phyloP scores from a whole-genome alignment of 2,797 vertebrate genomes.

The Cichlasoma orientale region DNA sequence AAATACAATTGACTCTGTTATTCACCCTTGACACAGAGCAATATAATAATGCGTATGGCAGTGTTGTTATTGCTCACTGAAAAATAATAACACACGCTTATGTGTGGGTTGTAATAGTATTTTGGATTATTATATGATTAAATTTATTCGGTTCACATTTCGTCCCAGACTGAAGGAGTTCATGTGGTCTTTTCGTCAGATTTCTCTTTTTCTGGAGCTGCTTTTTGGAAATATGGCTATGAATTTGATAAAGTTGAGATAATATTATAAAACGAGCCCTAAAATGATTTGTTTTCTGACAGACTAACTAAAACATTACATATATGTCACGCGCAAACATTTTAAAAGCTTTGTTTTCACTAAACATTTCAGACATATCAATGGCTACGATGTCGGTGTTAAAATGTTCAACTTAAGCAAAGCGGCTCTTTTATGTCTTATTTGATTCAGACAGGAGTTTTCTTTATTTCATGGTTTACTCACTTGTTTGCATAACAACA shows the following conservation, averaged over 20 bases:
- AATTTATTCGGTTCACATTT: constrained; percentile 53
- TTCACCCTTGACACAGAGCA: constrained; percentile 58
- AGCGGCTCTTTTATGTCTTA: not conserved
- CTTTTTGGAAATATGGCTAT: constrained; percentile 7
- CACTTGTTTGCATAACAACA: not conserved
- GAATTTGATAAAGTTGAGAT: constrained; percentile 24
- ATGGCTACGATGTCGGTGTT: not conserved
- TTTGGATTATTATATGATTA: constrained; percentile 56
- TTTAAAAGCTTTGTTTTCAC: not conserved
- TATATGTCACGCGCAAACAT: not conserved
- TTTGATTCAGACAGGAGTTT: not conserved
- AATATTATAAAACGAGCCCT: not conserved
- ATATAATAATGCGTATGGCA: constrained; percentile 45
- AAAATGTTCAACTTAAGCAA: not conserved
- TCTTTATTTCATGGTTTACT: not conserved
- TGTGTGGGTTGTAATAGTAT: constrained; percentile 54
- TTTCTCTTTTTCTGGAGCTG: constrained; percentile 25
- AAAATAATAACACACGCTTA: constrained; percentile 53
- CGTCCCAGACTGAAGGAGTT: constrained; percentile 29
- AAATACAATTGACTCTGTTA: constrained; percentile 47
- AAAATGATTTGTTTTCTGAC: not conserved
- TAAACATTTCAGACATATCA: not conserved
- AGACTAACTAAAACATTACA: not conserved
- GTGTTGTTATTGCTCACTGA: constrained; percentile 39
- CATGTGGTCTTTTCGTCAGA: constrained; percentile 21